phyloP scores from a whole-genome alignment of 2,797 vertebrate species.

The Xerus rutilus region DNA sequence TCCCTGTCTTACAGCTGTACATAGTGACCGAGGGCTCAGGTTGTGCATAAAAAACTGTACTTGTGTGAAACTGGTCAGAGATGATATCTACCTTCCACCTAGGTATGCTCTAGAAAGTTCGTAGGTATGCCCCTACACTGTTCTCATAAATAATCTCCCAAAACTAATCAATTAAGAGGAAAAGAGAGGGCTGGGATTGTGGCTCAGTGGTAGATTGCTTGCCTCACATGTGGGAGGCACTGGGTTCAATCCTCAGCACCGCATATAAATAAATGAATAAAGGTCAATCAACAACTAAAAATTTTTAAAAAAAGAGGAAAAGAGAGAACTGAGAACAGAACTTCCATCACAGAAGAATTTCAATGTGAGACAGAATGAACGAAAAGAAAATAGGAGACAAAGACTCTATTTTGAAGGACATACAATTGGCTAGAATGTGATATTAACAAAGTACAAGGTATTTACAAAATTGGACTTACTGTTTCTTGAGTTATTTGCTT shows the following conservation, averaged over 20 bases:
- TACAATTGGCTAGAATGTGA: neutral
- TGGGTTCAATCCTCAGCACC: too few relatives aligned
- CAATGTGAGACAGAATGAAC: conserved; percentile 4
- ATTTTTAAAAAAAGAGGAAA: neutral
- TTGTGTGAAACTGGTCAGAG: neutral
- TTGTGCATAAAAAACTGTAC: neutral
- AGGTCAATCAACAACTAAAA: too few relatives aligned
- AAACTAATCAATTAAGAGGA: neutral
- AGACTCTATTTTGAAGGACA: neutral
- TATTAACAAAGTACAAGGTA: conserved; percentile 52
- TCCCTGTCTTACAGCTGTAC: neutral
- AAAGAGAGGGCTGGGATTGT: neutral
- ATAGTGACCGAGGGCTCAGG: neutral
- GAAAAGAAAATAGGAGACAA: neutral
- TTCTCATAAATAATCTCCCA: neutral
- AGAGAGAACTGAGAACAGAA: neutral
- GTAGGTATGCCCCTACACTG: neutral
- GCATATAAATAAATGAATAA: too few relatives aligned
- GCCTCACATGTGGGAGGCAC: too few relatives aligned
- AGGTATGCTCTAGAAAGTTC: neutral
- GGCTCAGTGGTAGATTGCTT: too few relatives aligned
- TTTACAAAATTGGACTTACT: conserved; percentile 86
- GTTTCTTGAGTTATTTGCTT: conserved; percentile 89
- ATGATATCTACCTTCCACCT: neutral
- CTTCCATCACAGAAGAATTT: conserved; percentile 6